A percentile compares a stretch with the other conserved stretches of the same genome.
phyloP scores from a whole-genome alignment of 2,888 invertebrate species.

The Temnothorax unifasciatus region DNA sequence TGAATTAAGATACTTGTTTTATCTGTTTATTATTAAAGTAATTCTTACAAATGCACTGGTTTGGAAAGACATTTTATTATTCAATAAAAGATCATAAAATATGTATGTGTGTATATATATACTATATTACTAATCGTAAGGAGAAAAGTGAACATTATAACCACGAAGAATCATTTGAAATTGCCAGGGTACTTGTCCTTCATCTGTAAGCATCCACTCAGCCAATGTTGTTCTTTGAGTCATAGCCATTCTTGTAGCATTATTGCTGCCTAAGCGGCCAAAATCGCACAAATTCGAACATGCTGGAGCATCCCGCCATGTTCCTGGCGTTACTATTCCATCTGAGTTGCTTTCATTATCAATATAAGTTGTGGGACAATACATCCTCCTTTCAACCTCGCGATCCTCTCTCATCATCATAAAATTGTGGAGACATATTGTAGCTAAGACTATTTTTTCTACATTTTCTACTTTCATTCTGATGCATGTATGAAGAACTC shows the following conservation, averaged over 20 bases:
- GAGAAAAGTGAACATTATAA: neutral
- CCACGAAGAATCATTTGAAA: neutral
- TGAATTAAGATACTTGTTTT: too few species aligned
- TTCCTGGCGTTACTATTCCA: neutral
- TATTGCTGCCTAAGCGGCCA: neutral
- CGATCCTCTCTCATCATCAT: neutral
- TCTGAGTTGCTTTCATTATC: neutral
- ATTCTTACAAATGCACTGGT: too few species aligned
- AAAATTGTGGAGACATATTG: slow-evolving; percentile 6
- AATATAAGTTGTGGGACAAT: neutral
- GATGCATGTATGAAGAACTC: neutral
- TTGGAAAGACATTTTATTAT: too few species aligned
- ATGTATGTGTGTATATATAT: neutral
- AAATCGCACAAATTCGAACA: neutral
- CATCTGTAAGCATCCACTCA: neutral
- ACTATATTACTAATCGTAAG: neutral
- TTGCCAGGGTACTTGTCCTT: neutral
- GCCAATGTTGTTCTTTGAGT: neutral
- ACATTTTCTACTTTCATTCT: neutral
- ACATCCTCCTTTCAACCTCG: neutral
- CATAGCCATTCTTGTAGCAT: neutral
- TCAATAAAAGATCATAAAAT: too few species aligned
- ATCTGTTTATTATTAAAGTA: too few species aligned
- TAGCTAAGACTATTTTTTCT: neutral
- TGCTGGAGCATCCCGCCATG: neutral